A percentile compares a stretch with the other conserved stretches of the same genome.
These are phyloP conservation scores for Whitmania pigra DNA, from an alignment of 1,140 invertebrate genomes.

Conservation along the genomic window DNA sequence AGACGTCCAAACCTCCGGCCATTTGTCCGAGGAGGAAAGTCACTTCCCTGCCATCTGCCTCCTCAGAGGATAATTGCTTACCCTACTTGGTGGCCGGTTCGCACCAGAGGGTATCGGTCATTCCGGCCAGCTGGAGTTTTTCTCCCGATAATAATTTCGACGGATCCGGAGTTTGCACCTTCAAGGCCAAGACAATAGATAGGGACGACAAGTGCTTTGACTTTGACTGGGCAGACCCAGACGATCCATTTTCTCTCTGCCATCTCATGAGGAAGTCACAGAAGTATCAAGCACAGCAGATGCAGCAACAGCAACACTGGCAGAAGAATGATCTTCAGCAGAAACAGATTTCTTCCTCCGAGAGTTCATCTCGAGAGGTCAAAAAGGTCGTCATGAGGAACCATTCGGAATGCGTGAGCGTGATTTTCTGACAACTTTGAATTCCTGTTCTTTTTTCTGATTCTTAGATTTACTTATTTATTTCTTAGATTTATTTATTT, in stretches of 20 bases:
- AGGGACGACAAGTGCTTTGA: slow-evolving; percentile 2
- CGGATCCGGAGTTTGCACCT: background rate
- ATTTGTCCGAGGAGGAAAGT: slow-evolving; percentile 12
- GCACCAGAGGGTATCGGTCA: background rate
- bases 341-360: background rate
- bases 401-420: no score
- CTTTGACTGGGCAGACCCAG: background rate
- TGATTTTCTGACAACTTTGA: no score
- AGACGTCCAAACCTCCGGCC: background rate
- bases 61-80: background rate
- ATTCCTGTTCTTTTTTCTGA: no score
- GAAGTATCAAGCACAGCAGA: background rate
- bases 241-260: slow-evolving; percentile 10
- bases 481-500: no score
- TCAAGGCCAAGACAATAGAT: background rate
- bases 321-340: background rate
- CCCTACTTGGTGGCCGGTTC: background rate
- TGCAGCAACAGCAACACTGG: background rate
- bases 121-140: background rate
- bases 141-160: background rate
- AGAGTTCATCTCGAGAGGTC: background rate
- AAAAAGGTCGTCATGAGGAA: background rate
- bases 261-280: background rate
- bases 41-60: slow-evolving; percentile 15
- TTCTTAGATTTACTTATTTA: no score